Percentiles rank a stretch among this genome's conserved stretches.
These are phyloP conservation scores for Chorisops tibialis DNA, from an alignment of 2,888 invertebrate species.

Conservation along the genomic window DNA sequence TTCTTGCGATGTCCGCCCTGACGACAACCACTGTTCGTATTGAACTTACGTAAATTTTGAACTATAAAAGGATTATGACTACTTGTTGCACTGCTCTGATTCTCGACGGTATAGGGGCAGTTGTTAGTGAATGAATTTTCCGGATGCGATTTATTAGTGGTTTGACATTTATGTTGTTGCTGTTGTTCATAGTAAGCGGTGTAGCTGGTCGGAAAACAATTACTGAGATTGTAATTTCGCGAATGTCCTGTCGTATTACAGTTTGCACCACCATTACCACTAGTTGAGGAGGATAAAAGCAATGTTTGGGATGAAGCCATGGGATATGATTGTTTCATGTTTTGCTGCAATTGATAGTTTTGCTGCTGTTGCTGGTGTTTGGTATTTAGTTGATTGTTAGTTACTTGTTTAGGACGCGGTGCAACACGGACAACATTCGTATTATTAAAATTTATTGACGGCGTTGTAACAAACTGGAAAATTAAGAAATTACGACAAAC, in stretches of 20 bases:
- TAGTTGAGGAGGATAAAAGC: slow-evolving; percentile 36
- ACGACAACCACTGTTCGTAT: slow-evolving; percentile 29
- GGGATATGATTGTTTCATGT: slow-evolving; percentile 24
- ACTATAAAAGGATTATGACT: slow-evolving; percentile 45
- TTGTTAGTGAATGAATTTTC: slow-evolving; percentile 1
- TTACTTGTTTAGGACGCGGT: slow-evolving; percentile 49
- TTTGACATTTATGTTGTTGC: slow-evolving; percentile 38
- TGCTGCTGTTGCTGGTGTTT: slow-evolving; percentile 29
- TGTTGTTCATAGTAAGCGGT: slow-evolving; percentile 50
- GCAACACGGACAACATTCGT: slow-evolving; percentile 55
- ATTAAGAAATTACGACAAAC: not conserved
- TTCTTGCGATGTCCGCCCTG: slow-evolving; percentile 28
- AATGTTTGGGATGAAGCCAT: slow-evolving; percentile 28
- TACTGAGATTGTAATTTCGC: slow-evolving; percentile 47
- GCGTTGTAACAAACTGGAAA: slow-evolving; percentile 48
- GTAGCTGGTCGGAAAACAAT: slow-evolving; percentile 50
- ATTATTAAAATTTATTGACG: slow-evolving; percentile 59
- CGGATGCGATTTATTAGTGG: not conserved
- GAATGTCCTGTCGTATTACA: slow-evolving; percentile 33
- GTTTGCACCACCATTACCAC: slow-evolving; percentile 38
- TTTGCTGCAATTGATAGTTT: slow-evolving; percentile 28
- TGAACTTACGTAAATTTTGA: slow-evolving; percentile 45
- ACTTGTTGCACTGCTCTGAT: not conserved
- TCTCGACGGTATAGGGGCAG: slow-evolving; percentile 41
- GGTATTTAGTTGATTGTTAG: slow-evolving; percentile 34